These are phyloP conservation scores for Ancistrus triradiatus DNA, from an alignment of 2,113 vertebrate genomes.

Conservation along the genomic window DNA sequence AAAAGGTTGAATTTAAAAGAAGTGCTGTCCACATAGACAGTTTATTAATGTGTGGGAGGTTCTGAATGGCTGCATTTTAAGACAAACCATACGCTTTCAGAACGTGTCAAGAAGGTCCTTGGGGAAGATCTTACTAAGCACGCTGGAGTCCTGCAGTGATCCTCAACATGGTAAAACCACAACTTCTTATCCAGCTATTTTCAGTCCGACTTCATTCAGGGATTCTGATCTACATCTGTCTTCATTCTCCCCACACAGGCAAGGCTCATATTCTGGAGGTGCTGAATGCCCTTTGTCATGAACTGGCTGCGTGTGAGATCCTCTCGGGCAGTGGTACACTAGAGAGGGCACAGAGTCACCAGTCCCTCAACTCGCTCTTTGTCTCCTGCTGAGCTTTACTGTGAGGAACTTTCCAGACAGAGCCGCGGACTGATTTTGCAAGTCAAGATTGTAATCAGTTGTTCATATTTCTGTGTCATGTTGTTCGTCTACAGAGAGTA, in stretches of 20 bases:
- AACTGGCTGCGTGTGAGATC: slow-evolving; percentile 80
- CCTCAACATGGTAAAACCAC: slow-evolving; percentile 73
- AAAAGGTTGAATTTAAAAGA: no score
- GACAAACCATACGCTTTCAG: slow-evolving; percentile 62
- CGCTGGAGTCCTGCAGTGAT: slow-evolving; percentile 80
- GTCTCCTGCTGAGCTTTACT: slow-evolving; percentile 61
- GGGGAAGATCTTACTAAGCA: slow-evolving; percentile 87
- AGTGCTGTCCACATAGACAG: no score
- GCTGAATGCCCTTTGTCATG: slow-evolving; percentile 78
- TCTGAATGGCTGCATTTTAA: no score
- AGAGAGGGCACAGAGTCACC: slow-evolving; percentile 58
- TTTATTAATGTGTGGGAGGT: no score
- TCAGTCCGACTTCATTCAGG: no score
- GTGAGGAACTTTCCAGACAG: slow-evolving; percentile 50
- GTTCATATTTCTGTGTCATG: slow-evolving; percentile 28
- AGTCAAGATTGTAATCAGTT: neutral
- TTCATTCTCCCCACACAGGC: slow-evolving; percentile 51
- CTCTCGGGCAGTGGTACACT: slow-evolving; percentile 58
- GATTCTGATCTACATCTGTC: no score
- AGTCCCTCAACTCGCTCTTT: slow-evolving; percentile 54
- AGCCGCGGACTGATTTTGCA: neutral
- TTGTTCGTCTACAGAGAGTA: neutral
- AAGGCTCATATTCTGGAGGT: slow-evolving; percentile 75
- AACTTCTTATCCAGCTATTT: neutral
- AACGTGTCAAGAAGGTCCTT: slow-evolving; percentile 82